Evolutionary conservation across 2,113 vertebrate genomes (phyloP).

Genomic region (Nyctibius bracteatus): DNA sequence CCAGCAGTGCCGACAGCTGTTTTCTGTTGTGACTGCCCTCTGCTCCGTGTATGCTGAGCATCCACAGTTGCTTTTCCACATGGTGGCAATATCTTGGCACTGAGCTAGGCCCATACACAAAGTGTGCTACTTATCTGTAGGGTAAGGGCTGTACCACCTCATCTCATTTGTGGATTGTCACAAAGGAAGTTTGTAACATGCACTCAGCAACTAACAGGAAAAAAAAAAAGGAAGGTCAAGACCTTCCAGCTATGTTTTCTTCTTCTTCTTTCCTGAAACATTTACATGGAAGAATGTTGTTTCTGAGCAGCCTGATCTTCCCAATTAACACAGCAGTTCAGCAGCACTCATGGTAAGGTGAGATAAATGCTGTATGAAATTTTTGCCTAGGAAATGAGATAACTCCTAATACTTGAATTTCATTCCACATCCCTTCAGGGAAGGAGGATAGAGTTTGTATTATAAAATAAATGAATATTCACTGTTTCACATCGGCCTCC

Average conservation of each 20-base stretch:
- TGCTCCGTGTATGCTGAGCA: neutral
- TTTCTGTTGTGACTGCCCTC: neutral
- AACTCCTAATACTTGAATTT: neutral
- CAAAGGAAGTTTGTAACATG: neutral
- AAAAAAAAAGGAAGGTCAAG: neutral
- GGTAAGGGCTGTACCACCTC: neutral
- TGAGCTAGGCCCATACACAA: neutral
- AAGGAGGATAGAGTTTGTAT: neutral
- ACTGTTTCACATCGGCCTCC: neutral
- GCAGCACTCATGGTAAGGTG: neutral
- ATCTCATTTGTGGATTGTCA: neutral
- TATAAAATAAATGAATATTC: neutral
- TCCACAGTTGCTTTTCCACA: neutral
- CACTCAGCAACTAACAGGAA: neutral
- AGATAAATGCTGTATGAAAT: neutral
- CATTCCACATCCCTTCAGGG: neutral
- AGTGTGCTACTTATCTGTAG: neutral
- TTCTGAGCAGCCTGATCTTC: neutral
- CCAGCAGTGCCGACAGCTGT: neutral
- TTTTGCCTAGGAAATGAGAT: neutral
- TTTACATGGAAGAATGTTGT: neutral
- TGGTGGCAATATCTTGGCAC: neutral
- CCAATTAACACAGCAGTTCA: neutral
- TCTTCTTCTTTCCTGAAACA: neutral
- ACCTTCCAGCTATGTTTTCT: neutral